Conservation (phyloP, 2,113 vertebrate genomes). For the Chaetodon auriga region DNA sequence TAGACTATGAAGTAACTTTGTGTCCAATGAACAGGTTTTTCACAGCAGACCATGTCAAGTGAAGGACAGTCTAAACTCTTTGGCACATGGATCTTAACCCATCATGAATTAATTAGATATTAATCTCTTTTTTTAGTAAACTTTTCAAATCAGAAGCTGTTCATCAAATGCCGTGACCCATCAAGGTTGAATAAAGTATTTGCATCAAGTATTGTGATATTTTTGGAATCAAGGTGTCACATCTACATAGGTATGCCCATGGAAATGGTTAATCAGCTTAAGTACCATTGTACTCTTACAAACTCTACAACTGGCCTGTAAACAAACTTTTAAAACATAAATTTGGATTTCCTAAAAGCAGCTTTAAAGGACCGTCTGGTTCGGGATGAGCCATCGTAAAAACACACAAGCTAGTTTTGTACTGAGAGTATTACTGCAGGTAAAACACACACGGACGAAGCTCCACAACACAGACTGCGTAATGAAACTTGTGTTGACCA, state of each 20-base stretch:
- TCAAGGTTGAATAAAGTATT: neutral
- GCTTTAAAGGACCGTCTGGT: neutral
- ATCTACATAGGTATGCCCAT: neutral
- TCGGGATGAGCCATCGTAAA: constrained; percentile 9
- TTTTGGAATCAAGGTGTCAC: constrained; percentile 21
- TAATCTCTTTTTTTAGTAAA: constrained; percentile 26
- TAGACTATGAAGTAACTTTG: constrained; percentile 40
- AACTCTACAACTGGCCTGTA: neutral
- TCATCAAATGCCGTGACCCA: constrained; percentile 6
- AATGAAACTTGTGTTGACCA: constrained; percentile 60
- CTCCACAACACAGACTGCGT: constrained; percentile 49
- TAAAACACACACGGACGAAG: neutral
- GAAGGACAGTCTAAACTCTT: neutral
- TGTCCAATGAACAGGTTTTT: constrained; percentile 28
- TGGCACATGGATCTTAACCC: neutral
- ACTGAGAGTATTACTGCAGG: constrained; percentile 41
- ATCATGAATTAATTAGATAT: constrained; percentile 2
- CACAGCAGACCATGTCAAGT: too few species aligned
- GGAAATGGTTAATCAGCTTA: neutral
- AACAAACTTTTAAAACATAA: neutral
- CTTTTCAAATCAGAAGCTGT: constrained; percentile 12
- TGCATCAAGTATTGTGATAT: constrained; percentile 16
- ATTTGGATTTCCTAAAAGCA: neutral
- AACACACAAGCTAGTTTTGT: constrained; percentile 55
- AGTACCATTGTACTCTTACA: neutral